Conservation (phyloP, 2,888 invertebrate genomes). For the Nycteola revayana region DNA sequence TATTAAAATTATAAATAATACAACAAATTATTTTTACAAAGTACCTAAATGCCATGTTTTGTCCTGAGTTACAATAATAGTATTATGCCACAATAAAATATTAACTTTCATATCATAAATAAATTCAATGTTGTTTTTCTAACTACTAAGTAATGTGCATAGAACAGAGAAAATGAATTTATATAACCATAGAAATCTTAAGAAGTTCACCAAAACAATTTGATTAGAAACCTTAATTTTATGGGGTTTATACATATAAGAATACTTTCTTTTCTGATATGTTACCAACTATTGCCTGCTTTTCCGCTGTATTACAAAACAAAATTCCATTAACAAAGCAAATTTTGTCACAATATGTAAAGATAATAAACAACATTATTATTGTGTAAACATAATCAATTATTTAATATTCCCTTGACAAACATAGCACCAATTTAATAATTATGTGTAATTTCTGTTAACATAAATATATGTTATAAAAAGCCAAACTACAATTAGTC, state of each 20-base stretch:
- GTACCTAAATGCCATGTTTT: too few relatives aligned
- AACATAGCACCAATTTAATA: slow-evolving; percentile 72
- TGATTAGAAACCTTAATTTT: slow-evolving; percentile 19
- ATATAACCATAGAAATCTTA: too few relatives aligned
- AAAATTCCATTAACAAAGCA: too few relatives aligned
- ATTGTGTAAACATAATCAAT: slow-evolving; percentile 15
- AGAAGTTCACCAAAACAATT: slow-evolving; percentile 8
- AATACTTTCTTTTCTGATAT: slow-evolving; percentile 32
- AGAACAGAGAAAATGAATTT: too few relatives aligned
- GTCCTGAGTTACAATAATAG: too few relatives aligned
- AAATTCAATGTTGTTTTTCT: too few relatives aligned
- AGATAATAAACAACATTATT: slow-evolving; percentile 4
- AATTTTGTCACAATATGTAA: background rate
- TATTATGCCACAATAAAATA: too few relatives aligned
- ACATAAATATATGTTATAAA: slow-evolving; percentile 20
- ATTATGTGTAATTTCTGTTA: slow-evolving; percentile 35
- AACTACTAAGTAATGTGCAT: too few relatives aligned
- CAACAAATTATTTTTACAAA: too few relatives aligned
- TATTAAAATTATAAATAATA: too few relatives aligned
- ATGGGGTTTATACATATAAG: slow-evolving; percentile 10
- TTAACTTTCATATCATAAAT: too few relatives aligned
- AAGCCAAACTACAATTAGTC: slow-evolving; percentile 24
- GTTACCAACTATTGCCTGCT: slow-evolving; percentile 26
- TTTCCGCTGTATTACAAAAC: too few relatives aligned
- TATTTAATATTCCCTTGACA: slow-evolving; percentile 17